Evolutionary conservation across 1,140 invertebrate species (phyloP), one percentile per base, ranked within the genome.

Genomic region (Copidosoma floridanum): DNA sequence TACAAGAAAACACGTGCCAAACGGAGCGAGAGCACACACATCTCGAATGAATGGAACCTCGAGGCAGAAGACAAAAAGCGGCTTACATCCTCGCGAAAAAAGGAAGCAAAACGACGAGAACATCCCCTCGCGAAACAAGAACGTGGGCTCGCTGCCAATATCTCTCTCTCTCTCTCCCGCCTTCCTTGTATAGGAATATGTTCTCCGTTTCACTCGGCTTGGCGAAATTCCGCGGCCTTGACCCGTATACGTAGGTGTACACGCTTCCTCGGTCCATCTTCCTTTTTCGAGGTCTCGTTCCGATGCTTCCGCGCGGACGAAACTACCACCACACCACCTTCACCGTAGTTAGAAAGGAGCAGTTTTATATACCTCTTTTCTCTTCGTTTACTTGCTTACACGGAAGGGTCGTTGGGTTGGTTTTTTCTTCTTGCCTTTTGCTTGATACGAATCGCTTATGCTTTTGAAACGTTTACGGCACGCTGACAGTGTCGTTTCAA

Each of bases 141-240:
- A 24, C 47, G 21, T 20, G 47, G 56, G 56, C 56, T 51, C 38
- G 12, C n/a, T 52, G 57, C 57, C 57, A 57, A 50, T 50, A n/a
- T 18, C 38, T 40, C 26, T 38, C 26, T 48, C 27, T 48, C 47
- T 43, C 23, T 20, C 16, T 18, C 18, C 48, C 18, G 27, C 10
- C 14, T 16, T 35, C 32, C 14, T 14, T 35, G 7, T 35, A 6
- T 35, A 6, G 6, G 7, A 8, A n/a, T 40, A 20, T 24, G 27
- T 29, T 21, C 11, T 14, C 32, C 27, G 23, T 26, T 21, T 12
- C 46, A 20, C 27, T 35, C 12, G 12, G 10, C n/a, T 44, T 16
- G 20, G 37, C 38, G 18, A 58, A 52, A 44, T 38, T 46, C 21
- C 20, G 12, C 29, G 50, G 27, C 57, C 57, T 59, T 53, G 47